Percentiles rank a stretch among this genome's conserved stretches.
Evolutionary conservation across 2,888 invertebrate species (phyloP).

Genomic region (Sminthurinus aureus): DNA sequence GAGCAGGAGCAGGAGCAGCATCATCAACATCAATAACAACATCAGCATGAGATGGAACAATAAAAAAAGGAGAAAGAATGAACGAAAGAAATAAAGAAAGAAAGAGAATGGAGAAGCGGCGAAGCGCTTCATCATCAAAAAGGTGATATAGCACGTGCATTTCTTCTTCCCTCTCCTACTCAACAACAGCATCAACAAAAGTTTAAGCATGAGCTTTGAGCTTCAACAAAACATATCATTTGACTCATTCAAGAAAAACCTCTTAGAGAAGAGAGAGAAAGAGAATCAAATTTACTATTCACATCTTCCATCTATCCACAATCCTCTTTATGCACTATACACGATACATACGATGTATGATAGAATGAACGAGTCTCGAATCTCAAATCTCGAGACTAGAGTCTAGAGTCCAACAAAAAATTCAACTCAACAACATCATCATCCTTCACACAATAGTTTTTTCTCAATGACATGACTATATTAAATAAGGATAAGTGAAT

Average conservation of each 20-base stretch:
- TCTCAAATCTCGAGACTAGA: neutral
- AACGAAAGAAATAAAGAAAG: neutral
- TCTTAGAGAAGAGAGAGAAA: neutral
- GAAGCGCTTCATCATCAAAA: constrained; percentile 42
- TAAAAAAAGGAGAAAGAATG: neutral
- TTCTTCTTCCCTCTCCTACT: constrained; percentile 7
- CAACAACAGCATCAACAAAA: neutral
- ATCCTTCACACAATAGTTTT: neutral
- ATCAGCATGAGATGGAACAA: neutral
- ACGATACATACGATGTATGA: neutral
- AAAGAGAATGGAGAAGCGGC: constrained; percentile 16
- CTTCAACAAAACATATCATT: constrained; percentile 17
- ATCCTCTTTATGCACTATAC: neutral
- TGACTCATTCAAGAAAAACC: constrained; percentile 34
- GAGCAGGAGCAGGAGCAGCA: neutral
- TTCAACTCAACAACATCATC: neutral
- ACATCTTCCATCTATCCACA: neutral
- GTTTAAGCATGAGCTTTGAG: neutral
- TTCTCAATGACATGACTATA: neutral
- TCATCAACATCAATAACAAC: neutral
- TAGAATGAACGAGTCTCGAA: too few species aligned
- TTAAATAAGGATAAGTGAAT: too few species aligned
- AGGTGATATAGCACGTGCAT: constrained; percentile 49
- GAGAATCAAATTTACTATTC: neutral
- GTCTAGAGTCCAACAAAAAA: neutral